Evolutionary conservation across 2,797 vertebrate species (phyloP), one percentile per base, ranked within the genome.

Genomic region (Buphagus erythrorhynchus): DNA sequence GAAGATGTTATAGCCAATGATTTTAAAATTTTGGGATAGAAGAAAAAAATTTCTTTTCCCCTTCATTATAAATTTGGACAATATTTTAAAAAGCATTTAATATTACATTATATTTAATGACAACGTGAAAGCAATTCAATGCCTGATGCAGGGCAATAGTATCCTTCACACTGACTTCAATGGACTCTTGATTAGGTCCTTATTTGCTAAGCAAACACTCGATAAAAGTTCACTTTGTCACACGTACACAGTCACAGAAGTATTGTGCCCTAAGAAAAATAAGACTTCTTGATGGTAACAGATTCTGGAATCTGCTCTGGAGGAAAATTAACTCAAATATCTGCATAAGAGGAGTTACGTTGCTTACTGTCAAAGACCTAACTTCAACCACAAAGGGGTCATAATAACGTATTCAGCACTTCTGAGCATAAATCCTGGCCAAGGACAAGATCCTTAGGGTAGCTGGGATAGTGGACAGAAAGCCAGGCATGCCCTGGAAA

Each of bases 131-230:
- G 13, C 31, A 74, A 59, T 83, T 62, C 54, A 80, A 1, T 95
- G 25, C 31, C n/a, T 72, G 22, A 72, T 92, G 18, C 33, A 55
- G 81, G 59, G 77, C 31, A 79, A 76, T 82, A 63, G 43, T 36
- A 55, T 43, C 75, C 31, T 91, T 52, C 14, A 7, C 5, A 7
- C 38, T 75, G 49, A 25, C 24, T 72, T 83, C 82, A 86, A 29
- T 58, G 20, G 62, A 20, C 28, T 93, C 33, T 75, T 57, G 49
- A 86, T 90, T 80, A 80, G 46, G 58, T 46, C 45, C 29, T 86
- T 86, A 74, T 95, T 95, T 90, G 76, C 82, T 83, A 51, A 86
- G 72, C 54, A 95, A 97, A 91, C 58, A 86, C 42, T 29, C 18
- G 5, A 80, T 77, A 86, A 35, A 90, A 61, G 42, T 86, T 96